Percentiles rank a stretch among this genome's conserved stretches.
Conservation (phyloP, 2,888 invertebrate species). For the Gasteruption jaculator region DNA sequence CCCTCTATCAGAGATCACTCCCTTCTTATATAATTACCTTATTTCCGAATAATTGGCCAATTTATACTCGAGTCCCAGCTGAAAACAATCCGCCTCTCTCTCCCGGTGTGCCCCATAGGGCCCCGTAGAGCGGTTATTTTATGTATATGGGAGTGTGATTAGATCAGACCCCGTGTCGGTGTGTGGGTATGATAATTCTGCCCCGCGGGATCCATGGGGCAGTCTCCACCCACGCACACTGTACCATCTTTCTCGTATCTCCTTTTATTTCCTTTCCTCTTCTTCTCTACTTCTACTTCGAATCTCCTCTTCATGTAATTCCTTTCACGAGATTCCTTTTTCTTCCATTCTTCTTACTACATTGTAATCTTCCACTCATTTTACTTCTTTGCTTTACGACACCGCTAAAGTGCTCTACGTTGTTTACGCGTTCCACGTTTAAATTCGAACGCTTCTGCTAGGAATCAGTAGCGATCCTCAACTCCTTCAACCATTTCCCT, state of each 20-base stretch:
- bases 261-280: constrained; percentile 12
- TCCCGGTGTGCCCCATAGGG: constrained; percentile 45
- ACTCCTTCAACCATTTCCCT: no score
- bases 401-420: no score
- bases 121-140: constrained; percentile 50
- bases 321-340: constrained; percentile 8
- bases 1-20: constrained; percentile 46
- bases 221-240: constrained; percentile 46
- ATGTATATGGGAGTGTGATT: constrained; percentile 52
- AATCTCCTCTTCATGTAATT: constrained; percentile 1
- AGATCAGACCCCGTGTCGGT: constrained; percentile 44
- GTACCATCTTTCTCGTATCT: constrained; percentile 18
- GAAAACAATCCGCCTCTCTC: constrained; percentile 48
- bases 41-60: constrained; percentile 52
- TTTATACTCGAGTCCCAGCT: constrained; percentile 52
- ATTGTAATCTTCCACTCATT: constrained; percentile 29
- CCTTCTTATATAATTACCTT: constrained; percentile 52
- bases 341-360: constrained; percentile 30
- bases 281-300: constrained; percentile 9
- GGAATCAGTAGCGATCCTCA: no score
- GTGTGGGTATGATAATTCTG: constrained; percentile 51
- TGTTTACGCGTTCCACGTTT: no score
- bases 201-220: constrained; percentile 45
- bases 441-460: no score
- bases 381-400: constrained; percentile 7